Conservation (phyloP, 1,140 invertebrate species). For the Trichonephila clavipes region DNA sequence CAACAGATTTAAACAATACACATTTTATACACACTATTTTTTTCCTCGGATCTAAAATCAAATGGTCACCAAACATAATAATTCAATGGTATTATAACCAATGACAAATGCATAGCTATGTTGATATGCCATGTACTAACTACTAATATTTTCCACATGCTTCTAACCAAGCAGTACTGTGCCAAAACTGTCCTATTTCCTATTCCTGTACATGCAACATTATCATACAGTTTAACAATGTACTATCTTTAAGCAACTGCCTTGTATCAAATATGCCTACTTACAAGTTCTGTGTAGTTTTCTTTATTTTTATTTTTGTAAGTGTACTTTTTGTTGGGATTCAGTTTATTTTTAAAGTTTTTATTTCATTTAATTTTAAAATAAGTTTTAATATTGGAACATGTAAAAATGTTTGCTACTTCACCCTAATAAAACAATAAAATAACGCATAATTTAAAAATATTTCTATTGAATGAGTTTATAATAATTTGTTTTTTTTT, state of each 20-base stretch:
- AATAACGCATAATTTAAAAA: no score
- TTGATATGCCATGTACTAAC: conserved; percentile 33
- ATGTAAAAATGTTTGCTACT: no score
- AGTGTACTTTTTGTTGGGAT: no score
- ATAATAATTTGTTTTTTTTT: no score
- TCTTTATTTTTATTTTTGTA: neutral
- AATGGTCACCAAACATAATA: neutral
- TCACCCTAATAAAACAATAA: no score
- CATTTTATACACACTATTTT: conserved; percentile 27
- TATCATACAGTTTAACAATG: neutral
- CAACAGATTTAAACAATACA: conserved; percentile 13
- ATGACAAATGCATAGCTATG: neutral
- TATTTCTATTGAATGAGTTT: no score
- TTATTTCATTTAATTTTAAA: no score
- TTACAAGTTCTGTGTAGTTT: neutral
- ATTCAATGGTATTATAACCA: neutral
- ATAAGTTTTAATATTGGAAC: no score
- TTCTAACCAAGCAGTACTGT: conserved; percentile 24
- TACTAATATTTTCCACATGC: neutral
- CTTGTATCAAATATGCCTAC: neutral
- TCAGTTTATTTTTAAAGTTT: no score
- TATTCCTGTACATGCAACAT: neutral
- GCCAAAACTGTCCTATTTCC: neutral
- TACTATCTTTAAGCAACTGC: neutral
- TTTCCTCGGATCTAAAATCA: conserved; percentile 2